phyloP scores from a whole-genome alignment of 1,140 invertebrate genomes.

The Hycleus phaleratus region DNA sequence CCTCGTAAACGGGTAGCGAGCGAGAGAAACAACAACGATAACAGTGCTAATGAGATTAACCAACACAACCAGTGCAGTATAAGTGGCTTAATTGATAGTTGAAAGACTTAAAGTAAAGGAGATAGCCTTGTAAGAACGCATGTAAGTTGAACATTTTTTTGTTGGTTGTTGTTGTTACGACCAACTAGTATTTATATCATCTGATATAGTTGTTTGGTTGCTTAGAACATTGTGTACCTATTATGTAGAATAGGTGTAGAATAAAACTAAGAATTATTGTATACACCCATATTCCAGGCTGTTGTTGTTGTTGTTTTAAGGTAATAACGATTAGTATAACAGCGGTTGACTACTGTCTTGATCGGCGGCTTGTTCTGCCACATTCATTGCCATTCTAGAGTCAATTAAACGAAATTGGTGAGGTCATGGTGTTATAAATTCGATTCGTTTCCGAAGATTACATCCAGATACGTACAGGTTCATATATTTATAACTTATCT shows the following conservation, averaged over 20 bases:
- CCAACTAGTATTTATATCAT: conserved; percentile 28
- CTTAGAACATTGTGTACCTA: conserved; percentile 1
- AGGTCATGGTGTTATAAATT: conserved; percentile 28
- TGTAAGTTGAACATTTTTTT: conserved; percentile 23
- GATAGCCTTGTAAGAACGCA: conserved; percentile 34
- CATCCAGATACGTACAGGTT: conserved; percentile 18
- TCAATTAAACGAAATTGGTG: conserved; percentile 30
- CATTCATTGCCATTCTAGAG: conserved; percentile 28
- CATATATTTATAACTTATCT: too few species aligned
- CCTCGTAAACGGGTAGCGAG: conserved; percentile 33
- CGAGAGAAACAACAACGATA: conserved; percentile 33
- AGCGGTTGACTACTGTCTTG: conserved; percentile 4
- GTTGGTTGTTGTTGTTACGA: background rate
- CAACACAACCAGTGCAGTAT: conserved; percentile 25
- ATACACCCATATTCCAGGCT: conserved; percentile 1
- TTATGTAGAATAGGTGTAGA: too few species aligned
- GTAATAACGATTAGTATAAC: conserved; percentile 20
- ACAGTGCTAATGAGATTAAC: conserved; percentile 37
- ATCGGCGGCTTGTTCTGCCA: conserved; percentile 12
- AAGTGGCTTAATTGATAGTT: conserved; percentile 34
- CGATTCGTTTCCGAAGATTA: conserved; percentile 26
- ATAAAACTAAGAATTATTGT: background rate
- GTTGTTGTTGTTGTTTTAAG: too few species aligned
- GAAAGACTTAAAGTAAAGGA: conserved; percentile 19
- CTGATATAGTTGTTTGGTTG: conserved; percentile 15